phyloP scores from a whole-genome alignment of 2,797 vertebrate species.

The Coluber constrictor region DNA sequence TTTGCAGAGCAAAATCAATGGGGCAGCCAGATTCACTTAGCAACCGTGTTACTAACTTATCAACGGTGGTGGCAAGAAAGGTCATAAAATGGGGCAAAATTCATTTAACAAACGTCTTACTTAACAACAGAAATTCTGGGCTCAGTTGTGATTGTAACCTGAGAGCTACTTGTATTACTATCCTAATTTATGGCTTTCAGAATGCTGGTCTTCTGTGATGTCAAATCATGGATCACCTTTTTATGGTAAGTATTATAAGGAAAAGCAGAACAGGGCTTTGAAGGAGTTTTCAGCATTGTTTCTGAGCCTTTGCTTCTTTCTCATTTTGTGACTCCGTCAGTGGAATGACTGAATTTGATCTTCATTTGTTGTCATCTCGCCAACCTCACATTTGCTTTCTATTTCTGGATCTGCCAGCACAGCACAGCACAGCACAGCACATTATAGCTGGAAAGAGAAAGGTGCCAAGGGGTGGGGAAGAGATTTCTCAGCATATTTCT shows the following conservation, averaged over 20 bases:
- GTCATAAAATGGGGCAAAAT: neutral
- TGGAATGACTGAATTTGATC: conserved; percentile 30
- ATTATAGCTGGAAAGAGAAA: neutral
- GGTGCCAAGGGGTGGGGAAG: neutral
- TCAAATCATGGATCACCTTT: neutral
- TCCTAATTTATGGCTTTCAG: neutral
- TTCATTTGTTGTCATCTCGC: conserved; percentile 13
- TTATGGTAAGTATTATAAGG: neutral
- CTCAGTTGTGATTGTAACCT: neutral
- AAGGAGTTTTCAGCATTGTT: neutral
- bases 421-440: conserved; percentile 20
- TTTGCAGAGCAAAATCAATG: too few relatives aligned
- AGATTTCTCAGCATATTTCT: neutral
- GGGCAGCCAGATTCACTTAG: too few relatives aligned
- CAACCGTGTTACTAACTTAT: too few relatives aligned
- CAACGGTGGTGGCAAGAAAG: neutral
- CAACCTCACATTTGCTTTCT: conserved; percentile 43
- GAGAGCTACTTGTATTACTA: neutral
- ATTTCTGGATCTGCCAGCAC: conserved; percentile 39
- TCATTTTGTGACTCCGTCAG: conserved; percentile 22
- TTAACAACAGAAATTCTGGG: neutral
- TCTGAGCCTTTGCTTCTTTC: neutral
- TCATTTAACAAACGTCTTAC: neutral
- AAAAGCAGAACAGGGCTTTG: neutral
- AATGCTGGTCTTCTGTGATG: neutral